Evolutionary conservation across 2,888 invertebrate species (phyloP), one percentile per base, ranked within the genome.

Genomic region (Tenthredo distinguenda): DNA sequence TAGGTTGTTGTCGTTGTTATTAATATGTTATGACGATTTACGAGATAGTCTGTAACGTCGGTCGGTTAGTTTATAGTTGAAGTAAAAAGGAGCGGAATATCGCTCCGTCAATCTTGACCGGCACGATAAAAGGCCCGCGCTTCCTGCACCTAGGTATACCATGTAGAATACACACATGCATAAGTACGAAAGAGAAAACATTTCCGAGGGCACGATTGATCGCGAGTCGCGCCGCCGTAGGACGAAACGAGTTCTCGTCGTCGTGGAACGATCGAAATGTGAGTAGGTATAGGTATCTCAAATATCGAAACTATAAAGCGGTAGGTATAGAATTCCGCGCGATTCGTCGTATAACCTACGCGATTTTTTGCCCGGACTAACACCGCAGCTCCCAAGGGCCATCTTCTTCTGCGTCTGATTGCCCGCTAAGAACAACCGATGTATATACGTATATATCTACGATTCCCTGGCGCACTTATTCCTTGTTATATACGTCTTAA

Each of bases 181-280:
- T 74, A 72, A 40, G 40, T 72, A 40, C 21, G n/a, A 50, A 55
- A 72, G n/a, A 72, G 37, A 40, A 43, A 72, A 72, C 21, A 72
- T 72, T 40, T 72, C n/a, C 72, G 21, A 72, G 76, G 40, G n/a
- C 6, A 76, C 47, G 47, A 76, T 72, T 72, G 72, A 72, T 72
- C 50, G 76, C 43, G 26, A 10, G 18, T 47, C 76, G 76, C 47
- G 43, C 47, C 34, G 71, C 71, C 47, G 26, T 76, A 47, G 47
- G 43, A 76, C 31, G 71, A 71, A 71, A 37, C 71, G 71, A 71
- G 18, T 34, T 31, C 34, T 71, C 71, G 71, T 34, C 21, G 55
- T 18, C 12, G 18, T 68, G 12, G 18, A 68, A 68, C 68, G 68
- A 68, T 68, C 68, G 68, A 68, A 68, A 68, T 68, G 68, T 34